Evolutionary conservation across 2,797 vertebrate genomes (phyloP).

Genomic region (Prionace glauca): DNA sequence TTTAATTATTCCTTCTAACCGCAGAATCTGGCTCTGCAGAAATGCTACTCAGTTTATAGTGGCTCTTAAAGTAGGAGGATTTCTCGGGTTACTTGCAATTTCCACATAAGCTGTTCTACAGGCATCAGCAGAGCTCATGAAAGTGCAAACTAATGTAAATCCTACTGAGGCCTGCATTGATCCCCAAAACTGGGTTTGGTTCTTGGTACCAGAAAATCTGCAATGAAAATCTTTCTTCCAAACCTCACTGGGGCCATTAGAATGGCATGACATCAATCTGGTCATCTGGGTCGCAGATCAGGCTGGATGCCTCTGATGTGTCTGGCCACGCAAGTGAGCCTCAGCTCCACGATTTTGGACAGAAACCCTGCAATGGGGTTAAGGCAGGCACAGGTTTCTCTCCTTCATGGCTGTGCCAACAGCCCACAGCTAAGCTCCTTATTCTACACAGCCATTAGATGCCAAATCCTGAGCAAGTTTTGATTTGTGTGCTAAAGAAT

Average conservation of each 20-base stretch:
- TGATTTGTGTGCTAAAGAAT: neutral
- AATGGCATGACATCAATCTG: neutral
- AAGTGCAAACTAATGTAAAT: neutral
- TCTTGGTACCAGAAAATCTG: neutral
- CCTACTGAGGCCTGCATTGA: neutral
- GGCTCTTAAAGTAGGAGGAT: neutral
- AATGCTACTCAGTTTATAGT: neutral
- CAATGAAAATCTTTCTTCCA: neutral
- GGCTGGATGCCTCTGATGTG: neutral
- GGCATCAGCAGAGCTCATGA: neutral
- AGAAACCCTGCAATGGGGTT: neutral
- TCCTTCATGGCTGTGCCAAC: neutral
- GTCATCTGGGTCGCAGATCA: neutral
- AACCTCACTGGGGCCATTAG: neutral
- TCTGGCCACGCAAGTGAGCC: neutral
- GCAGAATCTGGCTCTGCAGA: neutral
- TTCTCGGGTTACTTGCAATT: neutral
- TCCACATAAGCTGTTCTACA: neutral
- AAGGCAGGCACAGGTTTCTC: neutral
- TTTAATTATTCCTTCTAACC: neutral
- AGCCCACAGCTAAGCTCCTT: neutral
- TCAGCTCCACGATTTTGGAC: neutral
- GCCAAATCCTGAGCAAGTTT: neutral
- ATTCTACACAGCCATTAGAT: neutral
- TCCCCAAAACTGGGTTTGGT: too few species aligned